phyloP scores from a whole-genome alignment of 2,888 invertebrate species.

The Diachrysia chrysitis region DNA sequence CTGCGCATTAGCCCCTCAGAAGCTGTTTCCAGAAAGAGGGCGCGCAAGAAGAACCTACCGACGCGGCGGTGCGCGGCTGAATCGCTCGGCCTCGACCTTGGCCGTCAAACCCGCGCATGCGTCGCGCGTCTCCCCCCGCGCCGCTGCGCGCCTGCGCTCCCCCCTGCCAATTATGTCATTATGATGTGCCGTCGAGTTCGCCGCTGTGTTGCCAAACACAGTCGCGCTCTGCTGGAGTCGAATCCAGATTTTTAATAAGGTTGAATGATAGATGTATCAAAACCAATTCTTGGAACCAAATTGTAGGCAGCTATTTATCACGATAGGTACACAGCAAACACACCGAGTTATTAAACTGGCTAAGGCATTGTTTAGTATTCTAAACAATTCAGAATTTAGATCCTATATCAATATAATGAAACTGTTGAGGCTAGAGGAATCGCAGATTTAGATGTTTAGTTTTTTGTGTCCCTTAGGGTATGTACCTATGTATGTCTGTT shows the following conservation, averaged over 20 bases:
- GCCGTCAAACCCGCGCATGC: slow-evolving; percentile 89
- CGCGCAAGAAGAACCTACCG: slow-evolving; percentile 80
- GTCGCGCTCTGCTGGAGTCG: slow-evolving; percentile 78
- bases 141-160: slow-evolving; percentile 61
- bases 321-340: not conserved
- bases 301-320: slow-evolving; percentile 28
- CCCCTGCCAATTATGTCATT: slow-evolving; percentile 88
- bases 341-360: not conserved
- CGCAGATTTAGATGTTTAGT: no score
- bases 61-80: slow-evolving; percentile 87
- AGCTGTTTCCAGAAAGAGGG: slow-evolving; percentile 78
- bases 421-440: not conserved
- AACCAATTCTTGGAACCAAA: not conserved
- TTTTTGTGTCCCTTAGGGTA: no score
- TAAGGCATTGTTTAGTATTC: not conserved
- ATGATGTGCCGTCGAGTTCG: slow-evolving; percentile 70
- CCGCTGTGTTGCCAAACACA: slow-evolving; percentile 84
- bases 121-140: slow-evolving; percentile 77
- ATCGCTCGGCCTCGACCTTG: slow-evolving; percentile 89
- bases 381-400: not conserved
- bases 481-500: no score
- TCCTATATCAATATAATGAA: not conserved
- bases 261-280: slow-evolving; percentile 39
- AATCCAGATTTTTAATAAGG: slow-evolving; percentile 67
- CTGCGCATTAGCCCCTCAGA: slow-evolving; percentile 78